phyloP scores from a whole-genome alignment of 2,797 vertebrate genomes.

The Lindbergichthys nudifrons region DNA sequence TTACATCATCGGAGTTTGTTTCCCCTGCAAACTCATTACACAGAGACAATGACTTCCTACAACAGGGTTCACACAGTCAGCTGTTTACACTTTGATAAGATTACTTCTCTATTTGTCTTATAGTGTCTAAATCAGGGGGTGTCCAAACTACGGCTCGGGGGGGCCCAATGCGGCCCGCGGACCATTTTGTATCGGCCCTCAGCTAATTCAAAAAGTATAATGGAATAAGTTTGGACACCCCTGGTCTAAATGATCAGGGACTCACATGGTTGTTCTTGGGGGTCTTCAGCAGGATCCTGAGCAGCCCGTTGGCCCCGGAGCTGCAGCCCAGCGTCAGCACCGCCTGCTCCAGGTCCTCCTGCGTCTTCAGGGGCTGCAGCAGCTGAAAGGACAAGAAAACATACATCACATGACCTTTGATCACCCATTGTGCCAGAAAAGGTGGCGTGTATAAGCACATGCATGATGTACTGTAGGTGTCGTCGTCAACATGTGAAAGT shows the following conservation, averaged over 20 bases:
- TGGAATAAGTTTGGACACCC: no score
- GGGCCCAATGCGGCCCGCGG: no score
- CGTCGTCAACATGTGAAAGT: background rate
- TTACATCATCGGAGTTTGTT: conserved; percentile 36
- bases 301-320: conserved; percentile 87
- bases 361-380: conserved; percentile 89
- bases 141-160: no score
- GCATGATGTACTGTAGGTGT: conserved; percentile 12
- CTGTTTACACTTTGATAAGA: no score
- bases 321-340: conserved; percentile 85
- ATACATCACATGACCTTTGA: conserved; percentile 46
- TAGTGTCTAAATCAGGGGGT: no score
- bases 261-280: conserved; percentile 91
- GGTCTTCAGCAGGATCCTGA: conserved; percentile 89
- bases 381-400: conserved; percentile 79
- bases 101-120: no score
- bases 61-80: background rate
- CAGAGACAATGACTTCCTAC: conserved; percentile 12
- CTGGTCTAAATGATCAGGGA: background rate
- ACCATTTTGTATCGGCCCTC: no score
- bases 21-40: conserved; percentile 5
- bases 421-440: conserved; percentile 29
- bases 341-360: conserved; percentile 92
- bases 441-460: conserved; percentile 13
- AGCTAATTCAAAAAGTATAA: no score